Conservation (phyloP, 2,113 vertebrate genomes). For the Panthera leo region DNA sequence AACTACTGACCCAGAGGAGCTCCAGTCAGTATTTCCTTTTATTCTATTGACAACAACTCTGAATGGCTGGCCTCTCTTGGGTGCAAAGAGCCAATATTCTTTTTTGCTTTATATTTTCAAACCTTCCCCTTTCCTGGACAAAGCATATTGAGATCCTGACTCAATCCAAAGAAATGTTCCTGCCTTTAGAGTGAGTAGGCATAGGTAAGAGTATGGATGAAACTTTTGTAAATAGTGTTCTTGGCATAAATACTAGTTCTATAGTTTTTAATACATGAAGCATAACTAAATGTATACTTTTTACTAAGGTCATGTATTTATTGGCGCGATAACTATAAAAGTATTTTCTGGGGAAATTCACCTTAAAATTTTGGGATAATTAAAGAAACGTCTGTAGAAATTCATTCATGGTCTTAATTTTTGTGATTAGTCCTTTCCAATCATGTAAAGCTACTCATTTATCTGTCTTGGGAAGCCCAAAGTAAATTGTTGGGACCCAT, state of each 20-base stretch:
- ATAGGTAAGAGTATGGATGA: conserved; percentile 24
- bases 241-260: conserved; percentile 51
- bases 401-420: conserved; percentile 48
- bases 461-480: conserved; percentile 68
- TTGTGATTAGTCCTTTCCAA: conserved; percentile 64
- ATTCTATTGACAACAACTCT: not conserved
- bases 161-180: conserved; percentile 36
- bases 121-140: conserved; percentile 37
- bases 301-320: conserved; percentile 31
- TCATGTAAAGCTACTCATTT: conserved; percentile 68
- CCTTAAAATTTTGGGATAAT: conserved; percentile 45
- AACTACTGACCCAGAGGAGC: not conserved
- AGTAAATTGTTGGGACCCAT: conserved; percentile 75
- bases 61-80: not conserved
- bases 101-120: conserved; percentile 39
- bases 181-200: not conserved
- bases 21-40: not conserved
- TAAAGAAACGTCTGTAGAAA: conserved; percentile 38
- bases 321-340: conserved; percentile 22
- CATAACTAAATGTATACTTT: conserved; percentile 33
- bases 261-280: not conserved
- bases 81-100: not conserved
- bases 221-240: conserved; percentile 38
- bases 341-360: conserved; percentile 36
- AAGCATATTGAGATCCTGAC: conserved; percentile 17